phyloP scores from a whole-genome alignment of 2,113 vertebrate genomes.

The Callipepla squamata region DNA sequence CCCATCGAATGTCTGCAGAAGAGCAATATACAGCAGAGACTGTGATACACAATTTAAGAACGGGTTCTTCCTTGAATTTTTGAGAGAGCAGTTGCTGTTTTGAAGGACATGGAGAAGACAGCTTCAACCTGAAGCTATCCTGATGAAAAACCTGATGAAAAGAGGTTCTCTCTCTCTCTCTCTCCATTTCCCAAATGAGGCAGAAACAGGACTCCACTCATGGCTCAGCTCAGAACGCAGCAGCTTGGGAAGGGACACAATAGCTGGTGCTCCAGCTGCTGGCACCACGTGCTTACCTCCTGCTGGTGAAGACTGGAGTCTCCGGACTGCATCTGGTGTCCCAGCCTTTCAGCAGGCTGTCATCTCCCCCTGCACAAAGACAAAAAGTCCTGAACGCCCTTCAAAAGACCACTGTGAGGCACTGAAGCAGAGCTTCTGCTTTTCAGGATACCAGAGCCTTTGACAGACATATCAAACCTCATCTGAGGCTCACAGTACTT shows the following conservation, averaged over 20 bases:
- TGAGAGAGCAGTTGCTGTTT: background rate
- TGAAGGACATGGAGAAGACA: background rate
- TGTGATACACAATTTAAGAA: rapidly evolving
- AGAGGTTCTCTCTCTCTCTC: rapidly evolving
- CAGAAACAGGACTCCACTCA: background rate
- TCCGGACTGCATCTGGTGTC: conserved; percentile 81
- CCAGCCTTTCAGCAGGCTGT: conserved; percentile 92
- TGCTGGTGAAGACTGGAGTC: conserved; percentile 83
- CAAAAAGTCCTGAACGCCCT: background rate
- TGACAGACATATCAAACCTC: background rate
- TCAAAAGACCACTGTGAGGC: background rate
- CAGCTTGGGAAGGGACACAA: background rate
- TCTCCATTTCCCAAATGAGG: background rate
- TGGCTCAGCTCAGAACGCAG: rapidly evolving
- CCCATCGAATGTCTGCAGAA: conserved; percentile 91
- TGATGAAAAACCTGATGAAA: background rate
- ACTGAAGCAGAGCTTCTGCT: background rate
- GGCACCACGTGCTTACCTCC: conserved; percentile 68
- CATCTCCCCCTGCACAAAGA: conserved; percentile 88
- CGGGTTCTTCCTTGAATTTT: background rate
- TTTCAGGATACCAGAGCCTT: background rate
- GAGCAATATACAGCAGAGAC: background rate
- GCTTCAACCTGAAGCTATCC: background rate
- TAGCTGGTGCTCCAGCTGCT: background rate
- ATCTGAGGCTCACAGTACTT: background rate